Conservation (phyloP, 2,113 vertebrate species). For the Pangasianodon hypophthalmus region DNA sequence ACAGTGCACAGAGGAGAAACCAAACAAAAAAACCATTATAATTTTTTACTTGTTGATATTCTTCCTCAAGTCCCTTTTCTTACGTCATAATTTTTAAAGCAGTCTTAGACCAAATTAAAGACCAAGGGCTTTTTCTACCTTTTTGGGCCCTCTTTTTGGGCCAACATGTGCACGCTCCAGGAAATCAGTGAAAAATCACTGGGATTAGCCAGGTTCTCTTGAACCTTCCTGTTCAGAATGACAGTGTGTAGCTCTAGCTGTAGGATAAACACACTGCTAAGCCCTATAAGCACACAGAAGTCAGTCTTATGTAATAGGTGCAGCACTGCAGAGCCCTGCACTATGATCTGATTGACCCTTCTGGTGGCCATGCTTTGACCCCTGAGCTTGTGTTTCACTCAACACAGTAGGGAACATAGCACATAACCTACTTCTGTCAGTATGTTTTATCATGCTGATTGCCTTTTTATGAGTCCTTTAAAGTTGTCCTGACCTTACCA, state of each 20-base stretch:
- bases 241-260: neutral
- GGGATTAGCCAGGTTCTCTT: constrained; percentile 52
- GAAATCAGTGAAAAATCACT: constrained; percentile 54
- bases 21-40: neutral
- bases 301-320: constrained; percentile 34
- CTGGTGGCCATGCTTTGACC: constrained; percentile 9
- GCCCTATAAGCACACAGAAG: neutral
- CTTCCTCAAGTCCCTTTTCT: neutral
- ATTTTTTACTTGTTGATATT: neutral
- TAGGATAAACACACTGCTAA: constrained; percentile 25
- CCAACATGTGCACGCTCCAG: constrained; percentile 46
- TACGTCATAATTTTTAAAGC: neutral
- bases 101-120: constrained; percentile 24
- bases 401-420: neutral
- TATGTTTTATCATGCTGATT: constrained; percentile 31
- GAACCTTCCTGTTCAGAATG: constrained; percentile 44
- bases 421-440: constrained; percentile 28
- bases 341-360: constrained; percentile 32
- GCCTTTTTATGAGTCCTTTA: constrained; percentile 4
- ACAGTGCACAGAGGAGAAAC: neutral
- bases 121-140: constrained; percentile 25
- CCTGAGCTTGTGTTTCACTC: constrained; percentile 14
- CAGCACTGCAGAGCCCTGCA: constrained; percentile 3
- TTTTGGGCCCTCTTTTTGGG: neutral
- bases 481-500: constrained; percentile 26